phyloP scores from a whole-genome alignment of 2,113 vertebrate species.

The Corvus hawaiiensis region DNA sequence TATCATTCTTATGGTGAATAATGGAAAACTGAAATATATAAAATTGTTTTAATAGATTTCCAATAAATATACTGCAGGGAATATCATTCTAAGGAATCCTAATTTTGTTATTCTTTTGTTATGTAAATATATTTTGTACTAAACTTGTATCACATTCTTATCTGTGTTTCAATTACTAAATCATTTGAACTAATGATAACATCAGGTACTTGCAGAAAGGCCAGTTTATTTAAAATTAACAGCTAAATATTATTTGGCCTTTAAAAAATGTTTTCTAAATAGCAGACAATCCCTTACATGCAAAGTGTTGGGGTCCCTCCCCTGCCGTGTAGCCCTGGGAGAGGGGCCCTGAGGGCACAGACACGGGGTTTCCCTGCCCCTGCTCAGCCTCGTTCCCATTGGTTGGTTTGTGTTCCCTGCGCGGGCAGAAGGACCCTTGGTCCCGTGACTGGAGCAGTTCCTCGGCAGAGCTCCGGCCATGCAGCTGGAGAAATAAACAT shows the following conservation, averaged over 20 bases:
- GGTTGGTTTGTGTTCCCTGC: too few species aligned
- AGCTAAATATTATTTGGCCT: background rate
- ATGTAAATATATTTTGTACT: background rate
- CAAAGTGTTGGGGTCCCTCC: too few species aligned
- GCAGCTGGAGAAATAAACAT: too few species aligned
- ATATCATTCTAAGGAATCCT: background rate
- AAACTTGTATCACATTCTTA: background rate
- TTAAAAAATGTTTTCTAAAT: background rate
- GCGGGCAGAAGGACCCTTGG: too few species aligned
- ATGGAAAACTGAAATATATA: background rate
- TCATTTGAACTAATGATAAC: background rate
- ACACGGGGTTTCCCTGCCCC: too few species aligned
- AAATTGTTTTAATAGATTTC: background rate
- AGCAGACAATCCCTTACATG: background rate
- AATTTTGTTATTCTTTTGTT: background rate
- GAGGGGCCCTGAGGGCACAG: too few species aligned
- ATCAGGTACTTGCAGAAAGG: background rate
- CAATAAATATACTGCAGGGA: background rate
- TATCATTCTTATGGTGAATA: background rate
- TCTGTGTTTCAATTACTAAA: background rate
- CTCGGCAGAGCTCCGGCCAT: too few species aligned
- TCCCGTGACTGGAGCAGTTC: too few species aligned
- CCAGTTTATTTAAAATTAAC: background rate
- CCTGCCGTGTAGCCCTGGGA: too few species aligned
- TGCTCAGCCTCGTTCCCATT: too few species aligned